A percentile compares a stretch with the other conserved stretches of the same genome.
Conservation (phyloP, 35 echinoderm and acorn worm genomes). For the Holothuria glaberrima region DNA sequence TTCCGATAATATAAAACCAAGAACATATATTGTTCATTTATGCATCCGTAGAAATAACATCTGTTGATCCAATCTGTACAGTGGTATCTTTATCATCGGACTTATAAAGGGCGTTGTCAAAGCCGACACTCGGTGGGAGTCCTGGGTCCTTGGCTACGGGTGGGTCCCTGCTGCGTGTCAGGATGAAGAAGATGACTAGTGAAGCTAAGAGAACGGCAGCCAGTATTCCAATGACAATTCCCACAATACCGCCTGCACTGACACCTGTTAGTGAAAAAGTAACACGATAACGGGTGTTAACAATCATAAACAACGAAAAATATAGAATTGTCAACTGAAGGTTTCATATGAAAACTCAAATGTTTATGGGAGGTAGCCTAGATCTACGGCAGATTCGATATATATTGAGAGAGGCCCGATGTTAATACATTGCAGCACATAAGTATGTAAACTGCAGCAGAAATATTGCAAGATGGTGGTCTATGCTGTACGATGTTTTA, state of each 20-base stretch:
- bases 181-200: constrained; percentile 53
- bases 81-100: neutral
- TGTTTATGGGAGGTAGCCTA: no score
- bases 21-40: neutral
- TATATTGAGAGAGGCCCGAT: no score
- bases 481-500: no score
- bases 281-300: neutral
- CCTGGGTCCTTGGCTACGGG: constrained; percentile 5
- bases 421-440: no score
- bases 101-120: constrained; percentile 78
- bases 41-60: neutral
- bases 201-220: constrained; percentile 28
- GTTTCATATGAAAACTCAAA: no score
- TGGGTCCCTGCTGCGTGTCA: neutral
- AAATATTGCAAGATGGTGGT: no score
- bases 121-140: constrained; percentile 62
- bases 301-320: no score
- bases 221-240: constrained; percentile 58
- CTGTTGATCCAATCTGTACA: constrained; percentile 18
- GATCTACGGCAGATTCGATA: no score
- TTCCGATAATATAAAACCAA: no score
- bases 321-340: no score
- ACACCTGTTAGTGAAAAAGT: constrained; percentile 22
- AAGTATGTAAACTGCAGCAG: no score
- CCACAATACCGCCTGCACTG: constrained; percentile 52